These are phyloP conservation scores for Subanguina moxae DNA, from an alignment of 1,140 invertebrate genomes.

Conservation along the genomic window DNA sequence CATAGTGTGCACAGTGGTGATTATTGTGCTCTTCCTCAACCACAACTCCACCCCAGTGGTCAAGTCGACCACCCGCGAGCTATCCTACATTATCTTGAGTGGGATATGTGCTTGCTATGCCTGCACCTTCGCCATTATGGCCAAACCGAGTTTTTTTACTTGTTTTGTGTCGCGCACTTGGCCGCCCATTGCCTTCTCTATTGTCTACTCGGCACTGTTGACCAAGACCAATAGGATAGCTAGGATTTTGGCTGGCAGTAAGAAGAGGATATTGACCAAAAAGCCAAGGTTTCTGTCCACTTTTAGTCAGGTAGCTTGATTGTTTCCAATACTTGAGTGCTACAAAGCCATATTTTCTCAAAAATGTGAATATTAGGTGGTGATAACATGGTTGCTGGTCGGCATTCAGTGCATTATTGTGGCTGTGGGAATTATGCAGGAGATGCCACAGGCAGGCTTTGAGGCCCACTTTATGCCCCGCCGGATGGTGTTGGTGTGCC, in stretches of 20 bases:
- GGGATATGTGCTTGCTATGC: slow-evolving; percentile 66
- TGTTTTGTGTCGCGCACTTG: slow-evolving; percentile 65
- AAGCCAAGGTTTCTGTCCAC: slow-evolving; percentile 70
- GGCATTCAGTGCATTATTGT: slow-evolving; percentile 71
- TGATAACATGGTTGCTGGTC: slow-evolving; percentile 65
- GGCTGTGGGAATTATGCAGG: slow-evolving; percentile 68
- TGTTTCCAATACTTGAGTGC: background rate
- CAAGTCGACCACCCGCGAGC: slow-evolving; percentile 67
- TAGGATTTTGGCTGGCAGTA: slow-evolving; percentile 75
- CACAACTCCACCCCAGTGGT: slow-evolving; percentile 71
- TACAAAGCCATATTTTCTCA: no score
- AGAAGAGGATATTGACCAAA: slow-evolving; percentile 74
- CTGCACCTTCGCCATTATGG: slow-evolving; percentile 70
- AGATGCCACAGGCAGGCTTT: slow-evolving; percentile 67
- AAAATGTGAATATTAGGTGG: slow-evolving; percentile 47
- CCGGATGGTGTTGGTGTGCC: slow-evolving; percentile 49
- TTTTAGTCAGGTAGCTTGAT: slow-evolving; percentile 64
- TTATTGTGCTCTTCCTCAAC: slow-evolving; percentile 65
- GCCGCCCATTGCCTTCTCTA: slow-evolving; percentile 69
- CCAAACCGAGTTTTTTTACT: slow-evolving; percentile 68
- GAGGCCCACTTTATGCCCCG: slow-evolving; percentile 44
- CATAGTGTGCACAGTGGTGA: slow-evolving; percentile 66
- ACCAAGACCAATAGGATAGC: slow-evolving; percentile 83
- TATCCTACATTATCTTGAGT: slow-evolving; percentile 70
- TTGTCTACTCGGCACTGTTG: slow-evolving; percentile 77